These are phyloP conservation scores for Simalia tracyae DNA, from an alignment of 2,797 vertebrate genomes.

Conservation along the genomic window DNA sequence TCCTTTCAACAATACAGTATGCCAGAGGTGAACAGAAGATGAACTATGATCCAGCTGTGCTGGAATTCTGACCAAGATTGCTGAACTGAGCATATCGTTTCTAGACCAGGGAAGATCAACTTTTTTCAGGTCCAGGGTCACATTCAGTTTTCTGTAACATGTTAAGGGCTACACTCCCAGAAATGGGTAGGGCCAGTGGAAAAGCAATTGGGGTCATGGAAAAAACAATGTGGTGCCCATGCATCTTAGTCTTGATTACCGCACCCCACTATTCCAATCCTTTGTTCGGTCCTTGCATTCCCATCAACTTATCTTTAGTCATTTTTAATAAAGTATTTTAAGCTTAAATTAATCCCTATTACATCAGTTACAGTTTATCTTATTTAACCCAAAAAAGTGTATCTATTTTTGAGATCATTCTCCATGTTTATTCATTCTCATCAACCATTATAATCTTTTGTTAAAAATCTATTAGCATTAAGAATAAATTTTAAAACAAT, in stretches of 20 bases:
- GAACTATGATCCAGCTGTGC: not conserved
- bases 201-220: not conserved
- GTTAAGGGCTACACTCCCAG: not conserved
- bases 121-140: not conserved
- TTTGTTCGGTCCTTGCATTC: not conserved
- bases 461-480: not conserved
- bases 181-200: not conserved
- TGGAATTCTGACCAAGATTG: not conserved
- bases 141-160: not conserved
- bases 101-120: not conserved
- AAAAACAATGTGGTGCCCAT: not conserved
- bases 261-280: not conserved
- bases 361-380: not conserved
- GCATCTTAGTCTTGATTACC: not conserved
- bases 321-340: not conserved
- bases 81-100: not conserved
- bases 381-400: not conserved
- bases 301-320: not conserved
- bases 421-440: not conserved
- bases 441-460: not conserved
- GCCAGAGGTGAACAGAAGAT: slow-evolving; percentile 30
- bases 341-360: not conserved
- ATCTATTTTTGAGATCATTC: not conserved
- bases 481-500: not conserved
- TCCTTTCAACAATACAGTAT: slow-evolving; percentile 66